Evolutionary conservation across 2,113 vertebrate genomes (phyloP).

Genomic region (Phylloscopus trochilus): DNA sequence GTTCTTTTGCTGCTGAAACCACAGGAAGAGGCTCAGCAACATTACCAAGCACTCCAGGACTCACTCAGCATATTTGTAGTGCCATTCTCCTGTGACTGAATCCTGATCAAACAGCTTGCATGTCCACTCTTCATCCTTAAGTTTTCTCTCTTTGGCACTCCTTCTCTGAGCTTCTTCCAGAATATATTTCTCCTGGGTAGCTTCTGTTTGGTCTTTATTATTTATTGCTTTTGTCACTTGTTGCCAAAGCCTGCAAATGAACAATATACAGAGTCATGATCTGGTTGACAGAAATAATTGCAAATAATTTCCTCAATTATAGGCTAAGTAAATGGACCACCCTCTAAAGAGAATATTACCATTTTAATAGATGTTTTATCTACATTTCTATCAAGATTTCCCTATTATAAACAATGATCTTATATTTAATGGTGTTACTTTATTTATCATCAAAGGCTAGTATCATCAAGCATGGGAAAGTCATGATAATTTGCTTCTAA

Average conservation of each 20-base stretch:
- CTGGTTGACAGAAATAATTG: neutral
- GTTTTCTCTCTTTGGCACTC: slow-evolving; percentile 90
- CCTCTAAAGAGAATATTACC: neutral
- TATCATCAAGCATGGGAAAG: neutral
- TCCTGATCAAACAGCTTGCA: slow-evolving; percentile 92
- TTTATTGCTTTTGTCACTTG: slow-evolving; percentile 95
- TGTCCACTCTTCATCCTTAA: slow-evolving; percentile 88
- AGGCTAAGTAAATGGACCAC: neutral
- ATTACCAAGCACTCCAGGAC: slow-evolving; percentile 32
- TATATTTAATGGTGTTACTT: neutral
- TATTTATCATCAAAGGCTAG: neutral
- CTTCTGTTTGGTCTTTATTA: slow-evolving; percentile 97
- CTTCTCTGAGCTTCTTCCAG: slow-evolving; percentile 95
- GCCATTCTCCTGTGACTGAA: slow-evolving; percentile 91
- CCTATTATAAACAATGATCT: neutral
- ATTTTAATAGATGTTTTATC: neutral
- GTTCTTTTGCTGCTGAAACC: neutral
- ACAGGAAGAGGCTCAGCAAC: neutral
- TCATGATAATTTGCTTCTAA: neutral
- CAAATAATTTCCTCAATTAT: neutral
- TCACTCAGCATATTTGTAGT: slow-evolving; percentile 96
- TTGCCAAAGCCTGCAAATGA: slow-evolving; percentile 89
- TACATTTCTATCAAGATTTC: neutral
- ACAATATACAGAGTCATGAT: neutral
- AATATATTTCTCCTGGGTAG: slow-evolving; percentile 93